phyloP scores from a whole-genome alignment of 2,888 invertebrate genomes.

The Lapara coniferarum region DNA sequence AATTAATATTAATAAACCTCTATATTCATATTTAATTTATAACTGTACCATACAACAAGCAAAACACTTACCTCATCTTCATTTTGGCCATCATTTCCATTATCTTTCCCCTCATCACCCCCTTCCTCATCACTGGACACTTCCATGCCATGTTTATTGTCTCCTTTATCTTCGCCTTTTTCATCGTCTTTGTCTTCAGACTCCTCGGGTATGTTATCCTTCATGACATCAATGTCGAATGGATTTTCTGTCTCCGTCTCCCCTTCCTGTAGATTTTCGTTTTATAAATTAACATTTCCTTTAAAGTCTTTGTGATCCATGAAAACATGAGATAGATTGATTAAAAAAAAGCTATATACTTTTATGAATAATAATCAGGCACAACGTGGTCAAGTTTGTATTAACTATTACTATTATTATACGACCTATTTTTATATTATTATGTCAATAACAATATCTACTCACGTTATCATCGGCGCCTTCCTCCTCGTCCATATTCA shows the following conservation, averaged over 20 bases:
- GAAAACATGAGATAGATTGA: no score
- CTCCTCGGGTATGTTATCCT: slow-evolving; percentile 79
- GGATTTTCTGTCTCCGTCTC: slow-evolving; percentile 89
- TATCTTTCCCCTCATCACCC: slow-evolving; percentile 53
- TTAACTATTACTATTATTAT: no score
- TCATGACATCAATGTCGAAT: slow-evolving; percentile 92
- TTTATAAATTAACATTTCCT: neutral
- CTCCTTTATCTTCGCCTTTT: slow-evolving; percentile 62
- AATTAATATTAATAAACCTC: no score
- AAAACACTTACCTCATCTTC: slow-evolving; percentile 44
- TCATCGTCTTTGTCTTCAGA: slow-evolving; percentile 54
- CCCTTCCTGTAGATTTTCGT: slow-evolving; percentile 64
- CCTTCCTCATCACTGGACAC: slow-evolving; percentile 78
- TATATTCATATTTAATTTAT: neutral
- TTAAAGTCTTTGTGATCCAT: no score
- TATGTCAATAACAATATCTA: neutral
- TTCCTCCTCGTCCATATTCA: slow-evolving; percentile 90
- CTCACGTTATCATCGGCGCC: slow-evolving; percentile 72
- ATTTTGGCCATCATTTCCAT: slow-evolving; percentile 47
- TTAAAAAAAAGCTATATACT: no score
- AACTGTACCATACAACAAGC: neutral
- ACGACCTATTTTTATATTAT: no score
- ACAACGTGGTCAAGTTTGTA: no score
- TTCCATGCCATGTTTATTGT: slow-evolving; percentile 72
- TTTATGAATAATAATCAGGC: no score